Evolutionary conservation across 2,888 invertebrate genomes (phyloP).

Genomic region (Marronus borbonicus): DNA sequence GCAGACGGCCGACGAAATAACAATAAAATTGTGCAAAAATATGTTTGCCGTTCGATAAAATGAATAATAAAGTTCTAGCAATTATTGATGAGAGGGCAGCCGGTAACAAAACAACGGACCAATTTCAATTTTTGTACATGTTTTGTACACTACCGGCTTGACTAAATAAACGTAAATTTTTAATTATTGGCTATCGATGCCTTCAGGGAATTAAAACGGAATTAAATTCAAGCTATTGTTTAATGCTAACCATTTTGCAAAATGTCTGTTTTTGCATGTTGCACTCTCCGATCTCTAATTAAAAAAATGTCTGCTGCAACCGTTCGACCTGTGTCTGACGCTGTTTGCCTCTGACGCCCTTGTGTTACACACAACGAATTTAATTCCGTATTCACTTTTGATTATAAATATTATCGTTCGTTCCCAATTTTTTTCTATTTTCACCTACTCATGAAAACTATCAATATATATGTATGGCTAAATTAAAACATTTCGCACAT

Average conservation of each 20-base stretch:
- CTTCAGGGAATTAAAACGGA: constrained; percentile 66
- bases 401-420: constrained; percentile 50
- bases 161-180: constrained; percentile 69
- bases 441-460: constrained; percentile 38
- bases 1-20: constrained; percentile 8
- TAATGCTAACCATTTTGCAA: constrained; percentile 53
- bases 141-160: constrained; percentile 52
- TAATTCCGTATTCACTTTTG: constrained; percentile 54
- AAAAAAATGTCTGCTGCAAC: constrained; percentile 65
- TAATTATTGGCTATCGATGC: constrained; percentile 67
- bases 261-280: constrained; percentile 53
- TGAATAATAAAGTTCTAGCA: constrained; percentile 49
- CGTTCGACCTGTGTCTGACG: constrained; percentile 20
- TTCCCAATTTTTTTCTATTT: constrained; percentile 45
- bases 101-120: constrained; percentile 46
- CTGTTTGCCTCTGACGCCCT: constrained; percentile 36
- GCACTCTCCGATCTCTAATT: constrained; percentile 61
- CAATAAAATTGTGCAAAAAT: constrained; percentile 43
- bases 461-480: constrained; percentile 6
- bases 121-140: constrained; percentile 53
- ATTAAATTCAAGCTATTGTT: constrained; percentile 64
- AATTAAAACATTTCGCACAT: constrained; percentile 14
- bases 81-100: constrained; percentile 50
- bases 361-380: constrained; percentile 49
- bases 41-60: constrained; percentile 33